Conservation (phyloP, 2,113 vertebrate species). For the Capra hircus region DNA sequence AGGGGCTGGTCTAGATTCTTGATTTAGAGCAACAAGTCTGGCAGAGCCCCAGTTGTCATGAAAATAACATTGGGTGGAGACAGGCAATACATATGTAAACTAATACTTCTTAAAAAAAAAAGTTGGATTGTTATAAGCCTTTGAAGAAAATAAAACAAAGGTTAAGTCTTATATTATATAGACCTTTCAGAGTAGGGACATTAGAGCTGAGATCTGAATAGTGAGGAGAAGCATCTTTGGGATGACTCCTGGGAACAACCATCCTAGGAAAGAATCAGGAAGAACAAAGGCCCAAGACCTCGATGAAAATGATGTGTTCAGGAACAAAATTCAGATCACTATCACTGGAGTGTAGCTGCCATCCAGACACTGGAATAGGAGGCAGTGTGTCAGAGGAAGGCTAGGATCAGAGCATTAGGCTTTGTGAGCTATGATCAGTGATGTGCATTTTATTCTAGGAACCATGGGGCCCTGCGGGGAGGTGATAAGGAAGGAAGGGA, state of each 20-base stretch:
- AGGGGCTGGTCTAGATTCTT: not conserved
- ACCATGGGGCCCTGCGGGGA: not conserved
- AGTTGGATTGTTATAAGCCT: not conserved
- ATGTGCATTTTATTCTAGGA: not conserved
- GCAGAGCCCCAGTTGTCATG: not conserved
- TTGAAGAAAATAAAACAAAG: not conserved
- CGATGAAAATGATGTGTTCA: not conserved
- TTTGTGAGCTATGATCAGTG: not conserved
- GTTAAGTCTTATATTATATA: not conserved
- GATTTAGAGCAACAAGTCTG: not conserved
- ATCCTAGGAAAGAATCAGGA: not conserved
- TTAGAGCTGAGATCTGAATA: not conserved
- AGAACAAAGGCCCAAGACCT: not conserved
- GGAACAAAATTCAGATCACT: not conserved
- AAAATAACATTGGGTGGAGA: not conserved
- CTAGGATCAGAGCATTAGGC: not conserved
- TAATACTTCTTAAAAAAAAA: not conserved
- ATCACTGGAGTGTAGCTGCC: not conserved
- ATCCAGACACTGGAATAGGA: not conserved
- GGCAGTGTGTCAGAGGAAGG: not conserved
- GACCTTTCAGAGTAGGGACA: not conserved
- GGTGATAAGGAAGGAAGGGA: not conserved
- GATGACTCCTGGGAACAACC: not conserved
- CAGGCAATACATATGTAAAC: not conserved
- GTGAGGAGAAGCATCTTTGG: not conserved